Evolutionary conservation across 2,113 vertebrate genomes (phyloP).

Genomic region (Xerus inauris): DNA sequence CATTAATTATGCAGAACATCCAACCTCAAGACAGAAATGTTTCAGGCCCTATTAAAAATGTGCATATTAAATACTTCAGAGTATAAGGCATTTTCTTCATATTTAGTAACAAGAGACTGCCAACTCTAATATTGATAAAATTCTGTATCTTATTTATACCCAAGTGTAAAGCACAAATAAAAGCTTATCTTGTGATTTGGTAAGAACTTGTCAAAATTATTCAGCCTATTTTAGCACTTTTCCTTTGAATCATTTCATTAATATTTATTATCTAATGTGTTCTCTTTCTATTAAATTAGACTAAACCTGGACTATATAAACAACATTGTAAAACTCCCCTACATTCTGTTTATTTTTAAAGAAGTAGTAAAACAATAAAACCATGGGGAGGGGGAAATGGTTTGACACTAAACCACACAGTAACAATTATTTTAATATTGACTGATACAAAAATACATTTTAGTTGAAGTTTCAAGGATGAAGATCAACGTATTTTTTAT

Average conservation of each 20-base stretch:
- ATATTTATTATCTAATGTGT: constrained; percentile 1
- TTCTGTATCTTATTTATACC: constrained; percentile 34
- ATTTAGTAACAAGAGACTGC: not conserved
- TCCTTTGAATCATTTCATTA: not conserved
- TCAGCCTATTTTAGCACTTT: not conserved
- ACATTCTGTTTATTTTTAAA: not conserved
- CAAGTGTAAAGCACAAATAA: constrained; percentile 15
- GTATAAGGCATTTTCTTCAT: not conserved
- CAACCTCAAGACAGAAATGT: not conserved
- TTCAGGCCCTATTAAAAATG: constrained; percentile 14
- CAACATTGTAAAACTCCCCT: not conserved
- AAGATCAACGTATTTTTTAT: constrained; percentile 52
- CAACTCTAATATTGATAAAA: not conserved
- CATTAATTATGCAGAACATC: not conserved
- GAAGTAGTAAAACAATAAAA: not conserved
- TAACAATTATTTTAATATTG: constrained; percentile 1
- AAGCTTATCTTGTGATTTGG: not conserved
- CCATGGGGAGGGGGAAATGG: accelerated
- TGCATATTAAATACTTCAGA: not conserved
- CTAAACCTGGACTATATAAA: not conserved
- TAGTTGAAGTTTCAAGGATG: constrained; percentile 28
- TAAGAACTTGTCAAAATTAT: constrained; percentile 29
- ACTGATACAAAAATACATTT: not conserved
- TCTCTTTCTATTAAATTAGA: constrained; percentile 34
- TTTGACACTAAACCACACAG: not conserved